A percentile compares a stretch with the other conserved stretches of the same genome.
These are phyloP conservation scores for Platycnemis pennipes DNA, from an alignment of 2,888 invertebrate species.

Conservation along the genomic window DNA sequence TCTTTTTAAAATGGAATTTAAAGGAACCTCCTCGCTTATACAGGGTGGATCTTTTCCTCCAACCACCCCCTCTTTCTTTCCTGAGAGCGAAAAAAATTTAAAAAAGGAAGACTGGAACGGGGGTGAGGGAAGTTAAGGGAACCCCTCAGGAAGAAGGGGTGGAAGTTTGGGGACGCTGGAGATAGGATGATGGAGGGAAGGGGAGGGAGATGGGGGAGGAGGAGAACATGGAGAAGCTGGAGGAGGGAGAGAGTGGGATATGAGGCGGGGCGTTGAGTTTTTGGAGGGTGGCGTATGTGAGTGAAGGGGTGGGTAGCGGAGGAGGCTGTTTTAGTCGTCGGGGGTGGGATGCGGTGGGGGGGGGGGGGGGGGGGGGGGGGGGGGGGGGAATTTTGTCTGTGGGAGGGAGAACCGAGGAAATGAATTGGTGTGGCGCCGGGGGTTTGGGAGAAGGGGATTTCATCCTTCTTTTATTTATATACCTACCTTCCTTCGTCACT, in stretches of 20 bases:
- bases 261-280: not conserved
- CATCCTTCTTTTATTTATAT: slow-evolving; percentile 45
- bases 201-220: not conserved
- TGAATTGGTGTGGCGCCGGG: slow-evolving; percentile 6
- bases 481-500: not conserved
- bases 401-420: not conserved
- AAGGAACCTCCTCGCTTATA: slow-evolving; percentile 61
- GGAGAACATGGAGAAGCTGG: not conserved
- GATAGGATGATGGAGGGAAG: not conserved
- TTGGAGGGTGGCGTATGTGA: not conserved
- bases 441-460: not conserved
- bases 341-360: not conserved
- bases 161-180: not conserved
- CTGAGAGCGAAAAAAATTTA: not conserved
- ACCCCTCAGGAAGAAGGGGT: not conserved
- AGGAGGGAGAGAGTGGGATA: not conserved
- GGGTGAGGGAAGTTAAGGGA: not conserved
- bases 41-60: not conserved
- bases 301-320: not conserved
- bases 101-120: not conserved
- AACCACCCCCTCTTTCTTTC: not conserved
- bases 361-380: not conserved
- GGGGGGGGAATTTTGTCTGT: not conserved
- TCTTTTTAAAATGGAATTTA: slow-evolving; percentile 72
- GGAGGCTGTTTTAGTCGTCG: not conserved